A percentile compares a stretch with the other conserved stretches of the same genome.
These are phyloP conservation scores for Orbicella faveolata DNA, from an alignment of 64 coral and sea anemone genomes.

Conservation along the genomic window DNA sequence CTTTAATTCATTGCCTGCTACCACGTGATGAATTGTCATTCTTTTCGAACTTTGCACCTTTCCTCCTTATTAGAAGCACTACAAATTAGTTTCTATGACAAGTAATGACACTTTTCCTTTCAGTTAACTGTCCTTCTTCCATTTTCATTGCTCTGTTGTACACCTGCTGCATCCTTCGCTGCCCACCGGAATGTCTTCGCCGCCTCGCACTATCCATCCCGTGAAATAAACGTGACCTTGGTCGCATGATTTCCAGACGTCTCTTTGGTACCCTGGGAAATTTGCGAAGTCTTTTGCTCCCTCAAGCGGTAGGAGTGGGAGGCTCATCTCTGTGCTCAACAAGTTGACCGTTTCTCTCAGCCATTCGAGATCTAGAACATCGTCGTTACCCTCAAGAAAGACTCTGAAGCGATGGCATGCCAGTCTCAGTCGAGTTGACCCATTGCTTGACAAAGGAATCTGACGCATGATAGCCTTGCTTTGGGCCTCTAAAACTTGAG, in stretches of 20 bases:
- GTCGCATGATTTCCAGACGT: background rate
- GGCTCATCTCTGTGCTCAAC: background rate
- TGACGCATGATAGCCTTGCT: background rate
- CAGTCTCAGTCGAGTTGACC: background rate
- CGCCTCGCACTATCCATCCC: background rate
- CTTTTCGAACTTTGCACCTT: too few species aligned
- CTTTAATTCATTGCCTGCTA: too few species aligned
- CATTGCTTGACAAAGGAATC: background rate
- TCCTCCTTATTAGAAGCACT: too few species aligned
- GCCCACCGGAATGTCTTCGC: background rate
- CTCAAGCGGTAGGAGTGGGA: background rate
- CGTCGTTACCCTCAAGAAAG: background rate
- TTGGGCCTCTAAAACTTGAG: background rate
- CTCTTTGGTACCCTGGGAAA: background rate
- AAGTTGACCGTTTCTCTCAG: background rate
- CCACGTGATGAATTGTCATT: too few species aligned
- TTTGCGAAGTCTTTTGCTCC: background rate
- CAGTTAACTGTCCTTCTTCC: too few species aligned
- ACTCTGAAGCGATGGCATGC: background rate
- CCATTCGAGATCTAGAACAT: background rate
- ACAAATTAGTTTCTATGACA: too few species aligned
- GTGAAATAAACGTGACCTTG: background rate
- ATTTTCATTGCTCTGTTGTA: too few species aligned
- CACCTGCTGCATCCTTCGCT: background rate
- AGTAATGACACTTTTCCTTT: too few species aligned